These are phyloP conservation scores for Branchellion lobata DNA, from an alignment of 2,888 invertebrate genomes.

Conservation along the genomic window DNA sequence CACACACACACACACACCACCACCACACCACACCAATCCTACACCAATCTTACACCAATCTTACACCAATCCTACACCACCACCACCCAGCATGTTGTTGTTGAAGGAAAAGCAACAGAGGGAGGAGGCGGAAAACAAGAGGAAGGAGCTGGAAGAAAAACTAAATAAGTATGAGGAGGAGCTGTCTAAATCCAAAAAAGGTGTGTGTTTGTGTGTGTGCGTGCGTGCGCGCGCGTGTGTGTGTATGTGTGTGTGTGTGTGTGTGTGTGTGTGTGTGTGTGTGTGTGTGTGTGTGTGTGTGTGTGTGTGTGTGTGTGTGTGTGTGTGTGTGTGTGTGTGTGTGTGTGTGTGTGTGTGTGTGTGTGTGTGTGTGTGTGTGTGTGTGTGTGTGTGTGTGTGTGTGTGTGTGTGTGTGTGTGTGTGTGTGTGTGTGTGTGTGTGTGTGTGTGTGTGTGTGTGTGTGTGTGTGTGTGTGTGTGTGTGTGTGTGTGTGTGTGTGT, in stretches of 20 bases:
- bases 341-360: too few species aligned
- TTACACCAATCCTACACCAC: background rate
- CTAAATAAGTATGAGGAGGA: slow-evolving; percentile 87
- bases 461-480: too few species aligned
- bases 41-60: background rate
- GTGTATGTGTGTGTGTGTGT: background rate
- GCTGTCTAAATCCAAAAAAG: slow-evolving; percentile 81
- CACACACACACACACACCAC: too few species aligned
- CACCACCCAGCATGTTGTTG: slow-evolving; percentile 76
- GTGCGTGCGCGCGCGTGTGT: background rate
- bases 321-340: too few species aligned
- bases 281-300: background rate
- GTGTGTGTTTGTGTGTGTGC: too few species aligned
- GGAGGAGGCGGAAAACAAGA: slow-evolving; percentile 93
- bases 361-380: too few species aligned
- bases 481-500: too few species aligned
- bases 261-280: background rate
- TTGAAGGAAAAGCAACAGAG: slow-evolving; percentile 90
- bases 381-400: too few species aligned
- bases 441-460: too few species aligned
- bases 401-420: too few species aligned
- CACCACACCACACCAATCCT: too few species aligned
- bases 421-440: slow-evolving; percentile 11
- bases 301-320: too few species aligned
- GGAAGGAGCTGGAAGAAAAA: slow-evolving; percentile 92